Percentiles rank a stretch among this genome's conserved stretches.
Evolutionary conservation across 2,888 invertebrate genomes (phyloP).

Genomic region (Sepioteuthis lessoniana): DNA sequence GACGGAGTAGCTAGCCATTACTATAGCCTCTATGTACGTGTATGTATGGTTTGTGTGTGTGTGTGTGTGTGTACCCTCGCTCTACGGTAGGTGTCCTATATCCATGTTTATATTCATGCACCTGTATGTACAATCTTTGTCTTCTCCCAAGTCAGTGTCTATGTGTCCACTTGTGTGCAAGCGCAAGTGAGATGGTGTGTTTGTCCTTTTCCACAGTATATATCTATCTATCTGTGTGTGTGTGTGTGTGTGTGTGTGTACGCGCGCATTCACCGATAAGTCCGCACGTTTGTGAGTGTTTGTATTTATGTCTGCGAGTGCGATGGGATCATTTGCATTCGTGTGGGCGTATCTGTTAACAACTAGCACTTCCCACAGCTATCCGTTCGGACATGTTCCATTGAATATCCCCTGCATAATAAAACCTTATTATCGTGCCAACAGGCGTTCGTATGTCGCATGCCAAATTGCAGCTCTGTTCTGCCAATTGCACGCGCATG

Average conservation of each 20-base stretch:
- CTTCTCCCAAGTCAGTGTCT: no score
- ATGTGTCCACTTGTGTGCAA: no score
- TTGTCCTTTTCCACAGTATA: no score
- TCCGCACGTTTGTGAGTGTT: background rate
- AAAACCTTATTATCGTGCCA: slow-evolving; percentile 14
- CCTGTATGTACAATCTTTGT: no score
- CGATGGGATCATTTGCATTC: background rate
- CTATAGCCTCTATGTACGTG: no score
- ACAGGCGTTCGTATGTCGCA: background rate
- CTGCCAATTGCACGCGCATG: slow-evolving; percentile 9
- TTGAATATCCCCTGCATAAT: slow-evolving; percentile 18
- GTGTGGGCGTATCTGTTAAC: background rate
- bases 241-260: background rate
- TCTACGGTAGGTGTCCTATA: no score
- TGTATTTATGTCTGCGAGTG: background rate
- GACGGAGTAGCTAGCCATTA: no score
- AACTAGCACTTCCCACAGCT: background rate
- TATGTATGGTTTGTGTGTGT: no score
- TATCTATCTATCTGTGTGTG: background rate
- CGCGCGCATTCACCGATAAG: no score
- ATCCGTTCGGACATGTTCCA: background rate
- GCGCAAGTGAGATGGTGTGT: no score
- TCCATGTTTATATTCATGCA: no score
- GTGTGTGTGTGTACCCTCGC: no score
- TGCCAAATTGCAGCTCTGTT: slow-evolving; percentile 21